Conservation (phyloP, 1,140 invertebrate species). For the Meloidogyne hapla region DNA sequence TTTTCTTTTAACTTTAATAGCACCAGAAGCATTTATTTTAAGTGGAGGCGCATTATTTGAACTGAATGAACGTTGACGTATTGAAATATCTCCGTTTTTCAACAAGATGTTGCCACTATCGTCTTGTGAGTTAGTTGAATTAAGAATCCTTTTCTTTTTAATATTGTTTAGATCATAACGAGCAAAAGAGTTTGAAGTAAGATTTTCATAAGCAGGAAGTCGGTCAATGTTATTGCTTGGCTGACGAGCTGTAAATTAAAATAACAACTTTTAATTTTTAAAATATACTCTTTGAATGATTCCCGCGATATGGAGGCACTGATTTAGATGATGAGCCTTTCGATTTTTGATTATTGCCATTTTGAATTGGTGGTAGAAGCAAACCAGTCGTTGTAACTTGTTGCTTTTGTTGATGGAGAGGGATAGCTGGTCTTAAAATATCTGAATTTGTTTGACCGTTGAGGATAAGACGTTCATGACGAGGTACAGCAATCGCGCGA, state of each 20-base stretch:
- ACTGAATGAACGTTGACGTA: neutral
- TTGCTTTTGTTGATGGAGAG: neutral
- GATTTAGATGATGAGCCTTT: neutral
- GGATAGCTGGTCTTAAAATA: constrained; percentile 13
- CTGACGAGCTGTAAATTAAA: neutral
- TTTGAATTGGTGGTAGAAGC: constrained; percentile 2
- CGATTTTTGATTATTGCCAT: constrained; percentile 5
- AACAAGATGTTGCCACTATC: neutral
- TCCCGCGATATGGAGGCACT: neutral
- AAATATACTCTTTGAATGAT: neutral
- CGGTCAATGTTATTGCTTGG: neutral
- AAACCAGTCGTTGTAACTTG: neutral
- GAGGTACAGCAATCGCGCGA: constrained; percentile 46
- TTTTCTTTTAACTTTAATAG: neutral
- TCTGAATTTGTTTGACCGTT: constrained; percentile 25
- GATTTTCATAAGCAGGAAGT: neutral
- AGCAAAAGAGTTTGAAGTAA: neutral
- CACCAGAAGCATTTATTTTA: neutral
- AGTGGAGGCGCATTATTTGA: neutral
- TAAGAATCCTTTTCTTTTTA: neutral
- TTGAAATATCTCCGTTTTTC: neutral
- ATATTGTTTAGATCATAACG: neutral
- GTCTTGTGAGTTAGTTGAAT: neutral
- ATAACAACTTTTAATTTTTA: too few relatives aligned
- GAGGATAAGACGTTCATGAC: constrained; percentile 40